Base-by-base conservation (phyloP, 2,888 invertebrate genomes). In the Rhimphoctona megacephalus region DNA sequence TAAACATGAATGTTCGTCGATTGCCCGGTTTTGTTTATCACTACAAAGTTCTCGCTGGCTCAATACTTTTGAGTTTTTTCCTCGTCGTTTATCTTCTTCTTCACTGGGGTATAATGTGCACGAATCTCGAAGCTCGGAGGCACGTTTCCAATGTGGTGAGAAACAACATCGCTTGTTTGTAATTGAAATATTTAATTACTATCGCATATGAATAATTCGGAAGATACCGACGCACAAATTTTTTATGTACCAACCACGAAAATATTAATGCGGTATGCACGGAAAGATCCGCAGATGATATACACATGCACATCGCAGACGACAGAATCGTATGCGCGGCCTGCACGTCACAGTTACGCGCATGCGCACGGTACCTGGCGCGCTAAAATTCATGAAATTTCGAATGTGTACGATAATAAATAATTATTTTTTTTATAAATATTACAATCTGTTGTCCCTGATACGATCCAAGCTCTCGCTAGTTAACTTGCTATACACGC, bases 91-190 rank as follows among this genome's bases (percentile, higher is more conserved):
- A 95, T 91, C 93, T 95, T 78, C 93, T 95, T 52, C 94, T 95
- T 85, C 95, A 95, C 92, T 96, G 96, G 95, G 96, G 95, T 85
- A 93, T 96, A 72, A 93, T 96, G 90, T 96, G 96, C 92, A 95
- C 95, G 43, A 96, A 96, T 92, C 93, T 95, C 73, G 95, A 96
- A 90, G 95, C 96, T n/a, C 95, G 95, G 94, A 94, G 95, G 78
- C 95, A 96, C 91, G 95, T 96, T 83, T 95, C 95, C 87, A 94
- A 94, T 91, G 94, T 96, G 94, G 96, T 96, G 94, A 95, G 95
- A 94, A 17, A 61, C 25, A 30, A 30, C 25, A 54, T 14, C 30
- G 61, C 6, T 36, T 57, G 9, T n/a, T 39, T 43, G 6, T 61
- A 19, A 25, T 72, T 22, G 19, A 36, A 67, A 22, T 39, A 67